phyloP scores from a whole-genome alignment of 2,113 vertebrate genomes.

The Copsychus sechellarum region DNA sequence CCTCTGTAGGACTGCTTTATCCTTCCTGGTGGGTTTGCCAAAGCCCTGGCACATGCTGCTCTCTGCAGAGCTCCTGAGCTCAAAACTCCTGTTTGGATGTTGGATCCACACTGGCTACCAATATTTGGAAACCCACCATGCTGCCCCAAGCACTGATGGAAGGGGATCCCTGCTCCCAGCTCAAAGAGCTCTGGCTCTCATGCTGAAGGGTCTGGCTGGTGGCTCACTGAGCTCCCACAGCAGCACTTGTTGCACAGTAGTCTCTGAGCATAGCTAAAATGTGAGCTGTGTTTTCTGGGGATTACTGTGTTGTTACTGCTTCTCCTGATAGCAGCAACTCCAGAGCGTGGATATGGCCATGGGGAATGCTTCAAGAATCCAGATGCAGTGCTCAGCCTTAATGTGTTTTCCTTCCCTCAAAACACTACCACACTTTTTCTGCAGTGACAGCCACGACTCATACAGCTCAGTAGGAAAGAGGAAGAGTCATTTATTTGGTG shows the following conservation, averaged over 20 bases:
- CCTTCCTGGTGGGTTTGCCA: not conserved
- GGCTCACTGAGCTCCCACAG: fast-evolving
- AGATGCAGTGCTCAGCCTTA: not conserved
- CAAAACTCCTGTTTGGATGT: fast-evolving
- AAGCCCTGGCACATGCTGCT: not conserved
- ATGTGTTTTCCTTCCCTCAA: not conserved
- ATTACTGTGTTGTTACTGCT: not conserved
- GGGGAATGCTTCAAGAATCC: not conserved
- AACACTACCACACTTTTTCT: not conserved
- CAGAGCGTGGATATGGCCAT: not conserved
- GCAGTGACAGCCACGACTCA: not conserved
- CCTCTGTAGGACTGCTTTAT: not conserved
- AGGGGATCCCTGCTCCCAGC: not conserved
- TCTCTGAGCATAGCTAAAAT: not conserved
- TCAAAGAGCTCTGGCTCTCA: not conserved
- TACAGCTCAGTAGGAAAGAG: not conserved
- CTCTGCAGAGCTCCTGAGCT: not conserved
- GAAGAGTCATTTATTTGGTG: not conserved
- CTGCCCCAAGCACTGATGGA: not conserved
- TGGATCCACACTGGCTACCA: not conserved
- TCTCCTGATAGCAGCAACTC: not conserved
- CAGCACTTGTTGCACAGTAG: not conserved
- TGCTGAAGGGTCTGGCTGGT: not conserved
- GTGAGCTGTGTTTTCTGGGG: not conserved
- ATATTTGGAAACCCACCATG: not conserved